A percentile compares a stretch with the other conserved stretches of the same genome.
Evolutionary conservation across 2,888 invertebrate genomes (phyloP).

Genomic region (Ptychoptera contaminata): DNA sequence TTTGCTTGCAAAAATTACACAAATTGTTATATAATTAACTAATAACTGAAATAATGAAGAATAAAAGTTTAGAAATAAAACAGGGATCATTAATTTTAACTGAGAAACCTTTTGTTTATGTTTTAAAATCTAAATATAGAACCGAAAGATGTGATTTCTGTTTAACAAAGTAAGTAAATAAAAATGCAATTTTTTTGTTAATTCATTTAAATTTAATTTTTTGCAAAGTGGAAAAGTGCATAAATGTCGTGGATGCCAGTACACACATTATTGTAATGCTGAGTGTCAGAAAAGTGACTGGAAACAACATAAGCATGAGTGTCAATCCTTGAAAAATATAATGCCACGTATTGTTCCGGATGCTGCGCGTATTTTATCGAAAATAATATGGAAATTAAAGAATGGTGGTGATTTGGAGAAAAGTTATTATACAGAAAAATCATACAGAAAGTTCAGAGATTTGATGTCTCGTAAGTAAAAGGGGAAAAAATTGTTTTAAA

Average conservation of each 20-base stretch:
- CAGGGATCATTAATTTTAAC: slow-evolving; percentile 51
- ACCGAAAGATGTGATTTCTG: slow-evolving; percentile 62
- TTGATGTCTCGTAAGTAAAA: slow-evolving; percentile 79
- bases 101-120: slow-evolving; percentile 61
- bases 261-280: slow-evolving; percentile 67
- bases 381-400: slow-evolving; percentile 43
- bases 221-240: slow-evolving; percentile 44
- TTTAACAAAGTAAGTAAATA: slow-evolving; percentile 44
- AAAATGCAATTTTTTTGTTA: not conserved
- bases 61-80: slow-evolving; percentile 32
- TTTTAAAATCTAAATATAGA: slow-evolving; percentile 52
- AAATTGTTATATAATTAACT: too few species aligned
- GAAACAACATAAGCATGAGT: slow-evolving; percentile 71
- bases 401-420: slow-evolving; percentile 51
- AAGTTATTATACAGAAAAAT: slow-evolving; percentile 51
- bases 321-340: slow-evolving; percentile 54
- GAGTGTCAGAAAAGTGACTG: slow-evolving; percentile 70
- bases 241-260: slow-evolving; percentile 72
- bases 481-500: slow-evolving; percentile 4
- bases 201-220: not conserved
- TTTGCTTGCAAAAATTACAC: too few species aligned
- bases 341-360: slow-evolving; percentile 62
- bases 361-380: slow-evolving; percentile 63
- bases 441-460: slow-evolving; percentile 65
- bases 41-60: slow-evolving; percentile 12